Percentiles rank a stretch among this genome's conserved stretches.
These are phyloP conservation scores for Chrysomela aeneicollis DNA, from an alignment of 2,888 invertebrate species.

Conservation along the genomic window DNA sequence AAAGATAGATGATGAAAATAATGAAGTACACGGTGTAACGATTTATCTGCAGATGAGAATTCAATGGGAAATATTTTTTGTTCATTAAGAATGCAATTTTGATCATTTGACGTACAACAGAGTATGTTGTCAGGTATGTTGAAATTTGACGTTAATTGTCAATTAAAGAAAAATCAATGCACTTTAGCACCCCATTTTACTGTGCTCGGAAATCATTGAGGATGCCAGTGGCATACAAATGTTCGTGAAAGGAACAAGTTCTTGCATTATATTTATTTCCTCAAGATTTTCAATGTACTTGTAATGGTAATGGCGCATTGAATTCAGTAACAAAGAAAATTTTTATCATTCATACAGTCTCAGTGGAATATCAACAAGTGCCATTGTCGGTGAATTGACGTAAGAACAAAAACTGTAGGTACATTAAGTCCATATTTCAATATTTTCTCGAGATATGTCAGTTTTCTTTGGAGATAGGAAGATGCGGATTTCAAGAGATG, in stretches of 20 bases:
- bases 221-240: neutral
- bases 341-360: neutral
- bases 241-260: neutral
- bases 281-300: neutral
- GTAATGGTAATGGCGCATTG: neutral
- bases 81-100: neutral
- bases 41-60: too few species aligned
- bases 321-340: neutral
- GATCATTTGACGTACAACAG: too few species aligned
- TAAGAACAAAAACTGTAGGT: neutral
- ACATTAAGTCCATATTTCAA: too few species aligned
- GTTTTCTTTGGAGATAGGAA: too few species aligned
- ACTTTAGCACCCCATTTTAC: neutral
- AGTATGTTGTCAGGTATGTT: too few species aligned
- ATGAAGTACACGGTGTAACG: too few species aligned
- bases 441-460: too few species aligned
- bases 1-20: too few species aligned
- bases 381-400: neutral
- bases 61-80: too few species aligned
- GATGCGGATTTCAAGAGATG: too few species aligned
- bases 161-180: too few species aligned
- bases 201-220: neutral
- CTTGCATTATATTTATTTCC: neutral
- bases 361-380: neutral
- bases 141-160: too few species aligned